Conservation (phyloP, 2,113 vertebrate genomes). For the Gracilinanus agilis region DNA sequence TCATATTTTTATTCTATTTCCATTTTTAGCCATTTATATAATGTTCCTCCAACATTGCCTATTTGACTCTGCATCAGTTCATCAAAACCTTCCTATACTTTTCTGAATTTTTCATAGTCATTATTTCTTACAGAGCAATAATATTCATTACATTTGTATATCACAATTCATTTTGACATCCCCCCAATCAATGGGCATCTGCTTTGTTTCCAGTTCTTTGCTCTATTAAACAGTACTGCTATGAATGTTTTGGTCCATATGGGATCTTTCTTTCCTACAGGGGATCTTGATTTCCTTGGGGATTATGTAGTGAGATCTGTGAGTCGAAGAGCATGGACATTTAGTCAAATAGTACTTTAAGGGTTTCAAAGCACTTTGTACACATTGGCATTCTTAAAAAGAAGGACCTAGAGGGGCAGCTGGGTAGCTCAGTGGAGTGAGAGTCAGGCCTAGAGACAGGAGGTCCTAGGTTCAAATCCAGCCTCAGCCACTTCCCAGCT, state of each 20-base stretch:
- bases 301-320: background rate
- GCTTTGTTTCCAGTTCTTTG: background rate
- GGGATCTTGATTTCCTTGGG: background rate
- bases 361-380: background rate
- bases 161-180: background rate
- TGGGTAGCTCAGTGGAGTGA: too few species aligned
- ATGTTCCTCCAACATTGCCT: background rate
- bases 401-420: background rate
- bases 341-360: background rate
- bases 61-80: background rate
- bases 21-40: background rate
- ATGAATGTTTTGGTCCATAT: background rate
- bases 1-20: background rate
- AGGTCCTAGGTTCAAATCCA: too few species aligned
- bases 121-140: background rate
- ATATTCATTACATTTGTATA: background rate
- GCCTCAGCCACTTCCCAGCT: too few species aligned
- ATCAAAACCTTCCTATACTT: background rate
- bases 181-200: background rate
- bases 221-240: background rate
- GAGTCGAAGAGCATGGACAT: background rate
- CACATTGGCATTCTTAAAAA: background rate
- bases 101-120: background rate
- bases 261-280: background rate
- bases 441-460: too few species aligned